Evolutionary conservation across 2,888 invertebrate genomes (phyloP).

Genomic region (Tetranychus truncatus): DNA sequence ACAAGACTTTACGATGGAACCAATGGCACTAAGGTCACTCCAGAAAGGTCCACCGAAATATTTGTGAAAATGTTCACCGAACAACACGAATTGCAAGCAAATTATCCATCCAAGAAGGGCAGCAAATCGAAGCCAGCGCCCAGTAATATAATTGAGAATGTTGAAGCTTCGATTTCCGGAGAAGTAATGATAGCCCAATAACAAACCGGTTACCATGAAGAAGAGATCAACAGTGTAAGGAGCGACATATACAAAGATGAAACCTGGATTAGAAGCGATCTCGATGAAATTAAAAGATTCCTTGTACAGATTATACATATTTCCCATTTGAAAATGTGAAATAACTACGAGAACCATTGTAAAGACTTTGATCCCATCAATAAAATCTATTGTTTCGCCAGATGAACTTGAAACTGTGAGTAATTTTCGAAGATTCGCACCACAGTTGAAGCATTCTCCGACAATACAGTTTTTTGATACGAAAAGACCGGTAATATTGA

Average conservation of each 20-base stretch:
- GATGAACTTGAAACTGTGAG: neutral
- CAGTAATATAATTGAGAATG: neutral
- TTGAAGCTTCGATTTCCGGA: neutral
- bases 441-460: neutral
- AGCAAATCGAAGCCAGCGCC: slow-evolving; percentile 1
- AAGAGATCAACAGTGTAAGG: slow-evolving; percentile 4
- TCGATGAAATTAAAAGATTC: neutral
- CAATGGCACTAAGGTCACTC: neutral
- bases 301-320: neutral
- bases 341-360: neutral
- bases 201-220: neutral
- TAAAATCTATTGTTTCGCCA: neutral
- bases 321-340: slow-evolving; percentile 6
- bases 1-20: neutral
- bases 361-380: slow-evolving; percentile 4
- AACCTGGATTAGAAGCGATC: neutral
- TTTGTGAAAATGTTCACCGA: neutral
- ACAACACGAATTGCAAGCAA: neutral
- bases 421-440: neutral
- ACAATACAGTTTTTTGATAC: neutral
- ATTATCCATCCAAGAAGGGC: neutral
- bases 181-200: neutral
- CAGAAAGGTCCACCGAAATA: slow-evolving; percentile 8
- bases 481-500: neutral
- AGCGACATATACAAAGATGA: neutral